Percentiles rank a stretch among this genome's conserved stretches.
phyloP scores from a whole-genome alignment of 2,113 vertebrate genomes.

The Jaculus jaculus region DNA sequence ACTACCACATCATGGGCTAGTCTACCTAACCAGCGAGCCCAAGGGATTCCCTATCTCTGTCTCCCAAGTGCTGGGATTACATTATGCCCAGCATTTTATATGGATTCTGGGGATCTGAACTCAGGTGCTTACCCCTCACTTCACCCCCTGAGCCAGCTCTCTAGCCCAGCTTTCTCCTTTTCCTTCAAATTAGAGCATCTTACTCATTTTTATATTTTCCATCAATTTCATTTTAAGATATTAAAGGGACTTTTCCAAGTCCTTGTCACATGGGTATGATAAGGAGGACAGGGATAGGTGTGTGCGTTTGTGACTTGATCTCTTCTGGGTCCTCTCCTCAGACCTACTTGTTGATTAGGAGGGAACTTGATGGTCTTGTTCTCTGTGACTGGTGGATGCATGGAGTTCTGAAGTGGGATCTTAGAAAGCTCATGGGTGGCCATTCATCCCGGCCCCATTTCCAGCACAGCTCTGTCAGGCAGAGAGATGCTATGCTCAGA shows the following conservation, averaged over 20 bases:
- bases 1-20: no score
- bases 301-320: not conserved
- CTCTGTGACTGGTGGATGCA: not conserved
- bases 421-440: not conserved
- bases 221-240: slow-evolving; percentile 20
- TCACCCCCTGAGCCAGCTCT: no score
- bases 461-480: not conserved
- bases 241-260: slow-evolving; percentile 1
- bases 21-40: no score
- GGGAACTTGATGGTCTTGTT: not conserved
- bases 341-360: not conserved
- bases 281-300: not conserved
- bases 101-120: no score
- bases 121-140: no score
- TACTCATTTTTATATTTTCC: not conserved
- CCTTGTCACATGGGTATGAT: not conserved
- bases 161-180: not conserved
- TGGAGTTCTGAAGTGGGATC: not conserved
- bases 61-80: no score
- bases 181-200: not conserved
- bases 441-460: not conserved
- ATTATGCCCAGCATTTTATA: no score
- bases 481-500: not conserved
- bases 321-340: not conserved
- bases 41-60: no score